Percentiles rank a stretch among this genome's conserved stretches.
Conservation (phyloP, 2,888 invertebrate species). For the Xanthia togata region DNA sequence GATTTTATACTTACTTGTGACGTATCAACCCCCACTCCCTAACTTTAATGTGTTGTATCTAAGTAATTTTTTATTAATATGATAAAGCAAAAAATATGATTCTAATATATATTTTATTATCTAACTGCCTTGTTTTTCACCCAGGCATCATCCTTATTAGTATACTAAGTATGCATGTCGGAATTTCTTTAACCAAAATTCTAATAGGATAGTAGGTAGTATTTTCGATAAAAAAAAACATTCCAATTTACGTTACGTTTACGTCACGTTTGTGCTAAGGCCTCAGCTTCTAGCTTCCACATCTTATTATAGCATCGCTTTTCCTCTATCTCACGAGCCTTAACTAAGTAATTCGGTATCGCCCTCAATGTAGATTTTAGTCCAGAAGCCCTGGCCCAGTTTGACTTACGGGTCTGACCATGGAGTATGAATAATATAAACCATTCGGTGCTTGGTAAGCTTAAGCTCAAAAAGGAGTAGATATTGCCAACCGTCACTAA, state of each 20-base stretch:
- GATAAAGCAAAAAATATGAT: too few relatives aligned
- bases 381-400: constrained; percentile 51
- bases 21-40: too few relatives aligned
- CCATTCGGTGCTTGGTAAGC: neutral
- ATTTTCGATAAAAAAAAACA: neutral
- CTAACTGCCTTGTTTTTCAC: too few relatives aligned
- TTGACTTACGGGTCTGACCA: constrained; percentile 35
- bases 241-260: neutral
- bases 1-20: too few relatives aligned
- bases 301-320: constrained; percentile 2
- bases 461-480: neutral
- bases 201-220: too few relatives aligned
- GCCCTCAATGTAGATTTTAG: constrained; percentile 64
- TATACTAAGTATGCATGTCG: too few relatives aligned
- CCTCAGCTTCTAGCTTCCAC: neutral
- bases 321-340: neutral
- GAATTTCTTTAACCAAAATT: too few relatives aligned
- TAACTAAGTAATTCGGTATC: constrained; percentile 57
- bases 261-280: neutral
- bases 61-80: too few relatives aligned
- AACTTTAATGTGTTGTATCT: too few relatives aligned
- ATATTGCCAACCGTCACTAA: neutral
- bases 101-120: too few relatives aligned
- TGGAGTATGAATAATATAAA: constrained; percentile 41
- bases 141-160: too few relatives aligned